These are phyloP conservation scores for Eumeta japonica DNA, from an alignment of 1,140 invertebrate species.

Conservation along the genomic window DNA sequence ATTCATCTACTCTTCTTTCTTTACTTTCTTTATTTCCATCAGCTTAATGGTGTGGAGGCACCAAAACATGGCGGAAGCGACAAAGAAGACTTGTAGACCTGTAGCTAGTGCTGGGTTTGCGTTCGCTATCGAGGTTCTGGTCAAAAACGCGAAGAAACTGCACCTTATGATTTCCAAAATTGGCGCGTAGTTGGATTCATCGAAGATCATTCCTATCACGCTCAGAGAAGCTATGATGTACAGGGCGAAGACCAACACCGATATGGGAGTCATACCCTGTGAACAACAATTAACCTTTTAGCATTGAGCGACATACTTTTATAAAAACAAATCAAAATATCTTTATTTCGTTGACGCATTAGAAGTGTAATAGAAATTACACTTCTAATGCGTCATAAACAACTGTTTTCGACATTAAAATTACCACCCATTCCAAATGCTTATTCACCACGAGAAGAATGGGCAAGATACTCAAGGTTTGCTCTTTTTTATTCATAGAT, in stretches of 20 bases:
- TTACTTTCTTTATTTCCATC: slow-evolving; percentile 36
- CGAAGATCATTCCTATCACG: slow-evolving; percentile 70
- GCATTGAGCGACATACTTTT: background rate
- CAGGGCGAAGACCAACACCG: slow-evolving; percentile 57
- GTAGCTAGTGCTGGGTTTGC: slow-evolving; percentile 25
- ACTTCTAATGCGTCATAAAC: no score
- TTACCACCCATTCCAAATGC: no score
- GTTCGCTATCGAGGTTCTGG: slow-evolving; percentile 21
- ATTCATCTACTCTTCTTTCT: no score
- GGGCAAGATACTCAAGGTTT: no score
- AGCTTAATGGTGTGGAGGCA: slow-evolving; percentile 40
- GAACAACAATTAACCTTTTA: slow-evolving; percentile 25
- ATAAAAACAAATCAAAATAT: background rate
- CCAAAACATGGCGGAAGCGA: slow-evolving; percentile 48
- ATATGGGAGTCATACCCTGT: slow-evolving; percentile 61
- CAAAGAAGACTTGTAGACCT: slow-evolving; percentile 37
- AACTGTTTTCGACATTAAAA: no score
- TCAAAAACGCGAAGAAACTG: slow-evolving; percentile 45
- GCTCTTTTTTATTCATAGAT: no score
- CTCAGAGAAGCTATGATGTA: slow-evolving; percentile 69
- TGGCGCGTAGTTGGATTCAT: slow-evolving; percentile 56
- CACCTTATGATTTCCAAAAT: slow-evolving; percentile 61
- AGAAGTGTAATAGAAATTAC: no score
- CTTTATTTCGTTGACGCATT: background rate
- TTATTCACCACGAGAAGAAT: no score